These are phyloP conservation scores for Metacarcinus magister DNA, from an alignment of 2,888 invertebrate genomes.

Conservation along the genomic window DNA sequence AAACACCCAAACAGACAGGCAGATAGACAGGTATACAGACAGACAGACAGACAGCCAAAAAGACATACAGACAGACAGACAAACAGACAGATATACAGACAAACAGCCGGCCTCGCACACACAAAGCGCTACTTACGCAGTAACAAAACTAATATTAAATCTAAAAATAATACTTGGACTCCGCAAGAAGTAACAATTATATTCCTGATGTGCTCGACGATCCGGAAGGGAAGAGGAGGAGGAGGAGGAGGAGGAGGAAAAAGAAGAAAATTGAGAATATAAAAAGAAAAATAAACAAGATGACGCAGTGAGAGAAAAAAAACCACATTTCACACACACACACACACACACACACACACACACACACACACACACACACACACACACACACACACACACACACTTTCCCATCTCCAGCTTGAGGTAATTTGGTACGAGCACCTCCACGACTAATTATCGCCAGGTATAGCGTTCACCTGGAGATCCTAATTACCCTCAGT, in stretches of 20 bases:
- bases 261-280: not conserved
- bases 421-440: not conserved
- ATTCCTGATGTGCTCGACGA: not conserved
- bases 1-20: too few species aligned
- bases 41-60: not conserved
- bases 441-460: slow-evolving; percentile 1
- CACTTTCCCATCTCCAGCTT: not conserved
- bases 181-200: not conserved
- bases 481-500: not conserved
- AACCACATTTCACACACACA: too few species aligned
- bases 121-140: not conserved
- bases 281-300: not conserved
- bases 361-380: too few species aligned
- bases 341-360: too few species aligned
- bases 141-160: slow-evolving; percentile 12
- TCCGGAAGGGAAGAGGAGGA: not conserved
- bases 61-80: not conserved
- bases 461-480: slow-evolving; percentile 3
- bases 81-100: not conserved
- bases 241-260: not conserved
- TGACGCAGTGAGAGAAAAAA: too few species aligned
- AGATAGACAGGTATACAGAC: not conserved
- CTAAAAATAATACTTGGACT: not conserved
- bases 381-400: too few species aligned
- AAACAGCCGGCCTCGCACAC: not conserved